Conservation (phyloP, 2,113 vertebrate genomes). For the Malurus elegans region DNA sequence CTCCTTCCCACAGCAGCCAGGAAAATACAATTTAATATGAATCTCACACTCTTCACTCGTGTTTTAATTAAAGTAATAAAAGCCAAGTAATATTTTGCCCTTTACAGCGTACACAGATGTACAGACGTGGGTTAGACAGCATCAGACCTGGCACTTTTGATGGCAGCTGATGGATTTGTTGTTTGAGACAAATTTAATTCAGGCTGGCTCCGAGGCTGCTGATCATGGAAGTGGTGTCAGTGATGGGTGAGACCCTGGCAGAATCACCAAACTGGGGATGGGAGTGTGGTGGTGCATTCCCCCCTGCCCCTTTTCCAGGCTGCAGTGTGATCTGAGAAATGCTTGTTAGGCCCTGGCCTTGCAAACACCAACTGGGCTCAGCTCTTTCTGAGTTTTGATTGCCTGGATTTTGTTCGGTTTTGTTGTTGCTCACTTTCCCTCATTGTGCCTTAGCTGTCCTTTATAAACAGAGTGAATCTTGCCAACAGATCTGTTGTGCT, state of each 20-base stretch:
- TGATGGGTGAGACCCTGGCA: background rate
- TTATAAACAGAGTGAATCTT: too few species aligned
- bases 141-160: background rate
- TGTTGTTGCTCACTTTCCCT: too few species aligned
- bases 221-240: background rate
- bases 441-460: too few species aligned
- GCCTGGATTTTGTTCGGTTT: too few species aligned
- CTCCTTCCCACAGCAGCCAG: conserved; percentile 58
- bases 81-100: conserved; percentile 69
- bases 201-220: background rate
- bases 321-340: too few species aligned
- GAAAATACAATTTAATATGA: conserved; percentile 72
- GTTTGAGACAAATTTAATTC: background rate
- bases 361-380: too few species aligned
- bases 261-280: background rate
- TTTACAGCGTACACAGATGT: conserved; percentile 65
- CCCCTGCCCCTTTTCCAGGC: too few species aligned
- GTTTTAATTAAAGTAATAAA: conserved; percentile 82
- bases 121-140: conserved; percentile 18
- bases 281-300: background rate
- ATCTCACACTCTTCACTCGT: conserved; percentile 63
- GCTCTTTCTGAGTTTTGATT: too few species aligned
- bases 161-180: conserved; percentile 22
- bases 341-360: too few species aligned
- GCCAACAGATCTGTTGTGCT: too few species aligned